phyloP scores from a whole-genome alignment of 2,797 vertebrate genomes.

The Phoebastria nigripes region DNA sequence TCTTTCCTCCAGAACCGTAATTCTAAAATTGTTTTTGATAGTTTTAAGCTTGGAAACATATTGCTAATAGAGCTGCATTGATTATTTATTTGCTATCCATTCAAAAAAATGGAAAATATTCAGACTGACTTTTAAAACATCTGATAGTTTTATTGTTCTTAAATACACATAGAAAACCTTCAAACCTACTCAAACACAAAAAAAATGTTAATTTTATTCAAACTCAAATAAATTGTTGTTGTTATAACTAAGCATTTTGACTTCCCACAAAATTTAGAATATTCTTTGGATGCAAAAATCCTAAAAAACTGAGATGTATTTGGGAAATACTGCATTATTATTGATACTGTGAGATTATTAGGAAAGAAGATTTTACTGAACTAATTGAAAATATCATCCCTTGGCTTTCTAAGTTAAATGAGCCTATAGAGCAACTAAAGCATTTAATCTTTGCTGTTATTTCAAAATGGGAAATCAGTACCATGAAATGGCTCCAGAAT shows the following conservation, averaged over 20 bases:
- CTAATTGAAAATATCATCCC: neutral
- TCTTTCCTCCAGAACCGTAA: neutral
- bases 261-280: neutral
- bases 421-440: neutral
- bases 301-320: neutral
- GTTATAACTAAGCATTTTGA: neutral
- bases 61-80: neutral
- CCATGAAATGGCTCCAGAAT: neutral
- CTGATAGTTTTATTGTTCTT: neutral
- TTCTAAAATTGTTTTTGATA: neutral
- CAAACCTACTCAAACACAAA: neutral
- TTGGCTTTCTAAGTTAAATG: neutral
- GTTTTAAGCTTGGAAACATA: neutral
- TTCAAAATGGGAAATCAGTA: neutral
- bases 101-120: neutral
- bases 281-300: neutral
- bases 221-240: neutral
- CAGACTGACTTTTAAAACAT: neutral
- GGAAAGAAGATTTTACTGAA: neutral
- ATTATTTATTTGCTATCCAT: neutral
- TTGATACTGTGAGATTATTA: neutral
- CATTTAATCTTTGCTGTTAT: neutral
- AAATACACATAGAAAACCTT: neutral
- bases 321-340: neutral
- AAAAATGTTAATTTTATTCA: neutral